Percentiles rank a stretch among this genome's conserved stretches.
Conservation (phyloP, 1,140 invertebrate species). For the Wasmannia auropunctata region DNA sequence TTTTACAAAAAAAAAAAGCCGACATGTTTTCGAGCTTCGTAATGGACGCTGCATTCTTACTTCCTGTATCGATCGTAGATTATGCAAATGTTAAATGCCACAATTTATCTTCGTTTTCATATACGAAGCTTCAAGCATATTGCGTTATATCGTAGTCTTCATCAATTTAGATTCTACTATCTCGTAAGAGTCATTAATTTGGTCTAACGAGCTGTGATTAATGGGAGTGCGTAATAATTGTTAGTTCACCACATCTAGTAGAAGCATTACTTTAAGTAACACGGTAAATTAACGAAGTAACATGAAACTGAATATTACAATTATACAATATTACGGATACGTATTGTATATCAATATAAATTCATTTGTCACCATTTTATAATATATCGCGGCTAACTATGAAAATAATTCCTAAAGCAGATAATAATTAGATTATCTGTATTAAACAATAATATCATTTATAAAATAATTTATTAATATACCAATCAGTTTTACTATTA, state of each 20-base stretch:
- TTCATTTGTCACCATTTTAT: not conserved
- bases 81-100: conserved; percentile 41
- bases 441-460: not conserved
- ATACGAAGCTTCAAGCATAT: conserved; percentile 31
- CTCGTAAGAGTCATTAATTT: conserved; percentile 61
- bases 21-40: not conserved
- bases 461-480: not conserved
- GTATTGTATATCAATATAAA: not conserved
- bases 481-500: not conserved
- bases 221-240: conserved; percentile 54
- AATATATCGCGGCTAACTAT: not conserved
- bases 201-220: conserved; percentile 55
- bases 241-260: conserved; percentile 42
- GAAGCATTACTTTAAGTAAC: conserved; percentile 29
- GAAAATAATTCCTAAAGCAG: not conserved
- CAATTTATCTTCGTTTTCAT: conserved; percentile 50
- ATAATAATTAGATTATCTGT: not conserved
- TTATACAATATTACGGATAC: not conserved
- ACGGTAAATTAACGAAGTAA: conserved; percentile 41
- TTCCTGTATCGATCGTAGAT: not conserved
- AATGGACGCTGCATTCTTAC: not conserved
- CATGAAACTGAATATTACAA: conserved; percentile 8
- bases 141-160: conserved; percentile 47
- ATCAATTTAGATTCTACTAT: conserved; percentile 57
- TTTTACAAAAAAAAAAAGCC: not conserved